Evolutionary conservation across 2,888 invertebrate species (phyloP).

Genomic region (Schizaphis graminum): DNA sequence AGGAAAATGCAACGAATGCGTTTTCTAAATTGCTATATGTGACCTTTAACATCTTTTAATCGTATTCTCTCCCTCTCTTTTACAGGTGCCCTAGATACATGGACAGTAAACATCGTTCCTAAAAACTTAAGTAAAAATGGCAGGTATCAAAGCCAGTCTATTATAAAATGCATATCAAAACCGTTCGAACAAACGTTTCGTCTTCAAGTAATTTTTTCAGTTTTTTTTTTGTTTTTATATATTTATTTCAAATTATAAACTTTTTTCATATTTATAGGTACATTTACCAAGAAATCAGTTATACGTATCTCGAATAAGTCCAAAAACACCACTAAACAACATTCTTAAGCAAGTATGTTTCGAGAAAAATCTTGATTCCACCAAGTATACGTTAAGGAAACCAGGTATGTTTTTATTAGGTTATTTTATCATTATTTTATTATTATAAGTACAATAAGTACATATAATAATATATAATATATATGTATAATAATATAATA

Average conservation of each 20-base stretch:
- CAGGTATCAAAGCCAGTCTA: slow-evolving; percentile 68
- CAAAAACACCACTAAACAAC: slow-evolving; percentile 78
- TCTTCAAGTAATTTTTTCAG: slow-evolving; percentile 69
- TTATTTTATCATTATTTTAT: background rate
- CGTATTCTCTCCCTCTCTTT: slow-evolving; percentile 43
- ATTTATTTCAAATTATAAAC: background rate
- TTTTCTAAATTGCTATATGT: background rate
- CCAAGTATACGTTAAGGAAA: slow-evolving; percentile 83
- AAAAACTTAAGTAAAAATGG: slow-evolving; percentile 69
- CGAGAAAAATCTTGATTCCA: slow-evolving; percentile 81
- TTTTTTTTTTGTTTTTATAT: background rate
- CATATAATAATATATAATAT: no score
- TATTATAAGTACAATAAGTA: background rate
- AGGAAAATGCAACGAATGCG: slow-evolving; percentile 14
- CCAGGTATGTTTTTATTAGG: slow-evolving; percentile 74
- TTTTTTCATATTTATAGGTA: slow-evolving; percentile 72
- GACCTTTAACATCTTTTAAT: slow-evolving; percentile 55
- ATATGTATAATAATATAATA: no score
- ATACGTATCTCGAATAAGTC: slow-evolving; percentile 82
- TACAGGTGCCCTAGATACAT: slow-evolving; percentile 72
- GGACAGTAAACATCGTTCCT: slow-evolving; percentile 73
- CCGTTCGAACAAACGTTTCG: slow-evolving; percentile 73
- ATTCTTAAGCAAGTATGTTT: slow-evolving; percentile 81
- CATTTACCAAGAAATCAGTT: slow-evolving; percentile 85
- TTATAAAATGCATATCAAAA: slow-evolving; percentile 68